Evolutionary conservation across 2,888 invertebrate species (phyloP).

Genomic region (Aspidiotus rigidus): DNA sequence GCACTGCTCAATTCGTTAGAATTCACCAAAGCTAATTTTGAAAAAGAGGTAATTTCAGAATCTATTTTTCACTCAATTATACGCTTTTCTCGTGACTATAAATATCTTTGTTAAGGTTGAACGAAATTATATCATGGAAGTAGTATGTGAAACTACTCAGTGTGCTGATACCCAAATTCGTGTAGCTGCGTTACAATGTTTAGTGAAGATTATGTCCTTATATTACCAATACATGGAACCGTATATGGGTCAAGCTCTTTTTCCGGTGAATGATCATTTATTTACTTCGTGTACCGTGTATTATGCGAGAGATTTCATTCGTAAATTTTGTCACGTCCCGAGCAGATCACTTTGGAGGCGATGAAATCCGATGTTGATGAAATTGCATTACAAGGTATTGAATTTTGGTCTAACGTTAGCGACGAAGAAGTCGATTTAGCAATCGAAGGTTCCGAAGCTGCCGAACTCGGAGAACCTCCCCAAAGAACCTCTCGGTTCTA

Average conservation of each 20-base stretch:
- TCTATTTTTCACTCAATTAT: background rate
- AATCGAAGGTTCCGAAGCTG: conserved; percentile 88
- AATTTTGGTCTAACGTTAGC: conserved; percentile 98
- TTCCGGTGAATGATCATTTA: conserved; percentile 56
- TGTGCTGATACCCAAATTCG: conserved; percentile 80
- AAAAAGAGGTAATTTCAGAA: conserved; percentile 60
- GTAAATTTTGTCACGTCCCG: conserved; percentile 33
- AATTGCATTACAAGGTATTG: conserved; percentile 94
- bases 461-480: conserved; percentile 89
- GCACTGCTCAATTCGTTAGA: conserved; percentile 94
- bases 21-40: conserved; percentile 97
- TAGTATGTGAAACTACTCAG: conserved; percentile 98
- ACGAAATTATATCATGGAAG: conserved; percentile 98
- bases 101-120: conserved; percentile 56
- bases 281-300: background rate
- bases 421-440: conserved; percentile 97
- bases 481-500: conserved; percentile 87
- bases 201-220: conserved; percentile 94
- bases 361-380: conserved; percentile 97
- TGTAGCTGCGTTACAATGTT: conserved; percentile 94
- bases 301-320: background rate
- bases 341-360: conserved; percentile 85
- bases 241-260: conserved; percentile 96
- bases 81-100: background rate
- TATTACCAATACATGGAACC: conserved; percentile 99